Evolutionary conservation across 2,888 invertebrate genomes (phyloP).

Genomic region (Troglohyphantes excavatus): DNA sequence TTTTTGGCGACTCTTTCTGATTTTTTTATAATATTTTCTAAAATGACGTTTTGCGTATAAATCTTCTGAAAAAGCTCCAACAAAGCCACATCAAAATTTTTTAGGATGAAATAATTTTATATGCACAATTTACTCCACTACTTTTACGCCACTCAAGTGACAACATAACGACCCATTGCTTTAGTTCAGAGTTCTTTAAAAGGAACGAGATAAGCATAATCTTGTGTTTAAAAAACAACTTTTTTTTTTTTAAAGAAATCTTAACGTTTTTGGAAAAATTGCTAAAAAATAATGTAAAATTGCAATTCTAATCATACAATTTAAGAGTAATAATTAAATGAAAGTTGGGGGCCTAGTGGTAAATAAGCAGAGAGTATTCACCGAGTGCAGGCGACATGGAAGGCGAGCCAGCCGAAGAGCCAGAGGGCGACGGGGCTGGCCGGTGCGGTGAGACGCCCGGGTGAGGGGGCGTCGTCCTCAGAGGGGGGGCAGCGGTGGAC

Average conservation of each 20-base stretch:
- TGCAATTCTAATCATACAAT: neutral
- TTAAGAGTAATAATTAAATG: neutral
- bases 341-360: neutral
- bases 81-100: too few species aligned
- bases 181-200: too few species aligned
- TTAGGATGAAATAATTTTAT: too few species aligned
- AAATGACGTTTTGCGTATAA: too few species aligned
- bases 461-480: constrained; percentile 73
- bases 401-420: constrained; percentile 88
- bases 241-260: neutral
- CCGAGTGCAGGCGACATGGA: constrained; percentile 99
- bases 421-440: constrained; percentile 82
- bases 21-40: too few species aligned
- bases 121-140: too few species aligned
- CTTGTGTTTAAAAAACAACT: too few species aligned
- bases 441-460: constrained; percentile 81
- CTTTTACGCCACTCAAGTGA: too few species aligned
- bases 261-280: too few species aligned
- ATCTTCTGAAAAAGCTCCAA: too few species aligned
- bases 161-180: too few species aligned
- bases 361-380: constrained; percentile 84
- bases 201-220: neutral
- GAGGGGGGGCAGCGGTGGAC: constrained; percentile 41
- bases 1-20: too few species aligned
- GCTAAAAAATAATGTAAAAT: neutral